Evolutionary conservation across 1,140 invertebrate genomes (phyloP).

Genomic region (Drosophila prosaltans): DNA sequence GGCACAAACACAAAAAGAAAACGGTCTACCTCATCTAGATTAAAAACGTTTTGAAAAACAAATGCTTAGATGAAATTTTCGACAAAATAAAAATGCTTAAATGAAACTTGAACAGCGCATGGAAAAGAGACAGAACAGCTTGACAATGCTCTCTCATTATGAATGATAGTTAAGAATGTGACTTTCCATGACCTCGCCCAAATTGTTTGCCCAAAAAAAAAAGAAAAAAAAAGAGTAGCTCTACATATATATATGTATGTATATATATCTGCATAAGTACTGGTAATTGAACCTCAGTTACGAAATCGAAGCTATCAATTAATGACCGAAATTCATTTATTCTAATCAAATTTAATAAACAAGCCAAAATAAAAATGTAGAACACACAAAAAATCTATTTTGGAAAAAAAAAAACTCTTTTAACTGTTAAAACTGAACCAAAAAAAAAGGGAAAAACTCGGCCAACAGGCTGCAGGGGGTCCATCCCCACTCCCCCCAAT

Average conservation of each 20-base stretch:
- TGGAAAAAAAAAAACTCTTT: too few relatives aligned
- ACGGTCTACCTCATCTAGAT: too few relatives aligned
- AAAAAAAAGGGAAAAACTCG: conserved; percentile 39
- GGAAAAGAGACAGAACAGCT: background rate
- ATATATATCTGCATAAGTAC: too few relatives aligned
- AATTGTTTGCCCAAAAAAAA: background rate
- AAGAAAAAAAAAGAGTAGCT: too few relatives aligned
- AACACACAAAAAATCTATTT: too few relatives aligned
- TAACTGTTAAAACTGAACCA: too few relatives aligned
- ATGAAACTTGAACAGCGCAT: too few relatives aligned
- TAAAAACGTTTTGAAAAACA: too few relatives aligned
- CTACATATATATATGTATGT: too few relatives aligned
- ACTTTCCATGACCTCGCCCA: conserved; percentile 6
- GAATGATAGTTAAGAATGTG: background rate
- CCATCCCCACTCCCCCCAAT: conserved; percentile 24
- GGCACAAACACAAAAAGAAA: too few relatives aligned
- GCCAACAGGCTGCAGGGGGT: conserved; percentile 56
- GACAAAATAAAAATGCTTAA: too few relatives aligned
- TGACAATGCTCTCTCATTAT: background rate
- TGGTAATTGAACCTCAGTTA: conserved; percentile 9
- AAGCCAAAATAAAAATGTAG: background rate
- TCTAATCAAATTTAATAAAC: conserved; percentile 11
- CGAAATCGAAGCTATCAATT: conserved; percentile 7
- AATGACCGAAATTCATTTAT: conserved; percentile 3
- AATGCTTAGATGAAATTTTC: too few relatives aligned